phyloP scores from a whole-genome alignment of 2,113 vertebrate genomes.

The Dromiciops gliroides region DNA sequence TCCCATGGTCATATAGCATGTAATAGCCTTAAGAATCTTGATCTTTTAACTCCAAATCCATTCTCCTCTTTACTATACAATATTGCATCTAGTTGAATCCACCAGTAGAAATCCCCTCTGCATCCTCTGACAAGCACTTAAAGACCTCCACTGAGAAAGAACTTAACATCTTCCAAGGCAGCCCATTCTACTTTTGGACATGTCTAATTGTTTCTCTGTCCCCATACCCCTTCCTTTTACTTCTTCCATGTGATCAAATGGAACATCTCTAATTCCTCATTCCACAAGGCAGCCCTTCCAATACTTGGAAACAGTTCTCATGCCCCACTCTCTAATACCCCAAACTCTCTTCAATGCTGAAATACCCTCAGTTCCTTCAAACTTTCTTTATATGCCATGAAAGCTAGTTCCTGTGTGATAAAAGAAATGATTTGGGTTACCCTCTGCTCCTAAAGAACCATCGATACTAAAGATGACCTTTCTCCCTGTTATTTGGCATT shows the following conservation, averaged over 20 bases:
- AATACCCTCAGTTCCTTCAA: neutral
- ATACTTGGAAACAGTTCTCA: neutral
- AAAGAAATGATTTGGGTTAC: neutral
- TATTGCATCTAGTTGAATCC: neutral
- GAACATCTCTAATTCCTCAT: neutral
- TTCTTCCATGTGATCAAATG: neutral
- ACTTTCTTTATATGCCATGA: neutral
- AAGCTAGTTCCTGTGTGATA: neutral
- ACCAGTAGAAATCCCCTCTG: neutral
- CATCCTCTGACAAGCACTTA: neutral
- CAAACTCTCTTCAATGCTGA: neutral
- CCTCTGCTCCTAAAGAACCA: neutral
- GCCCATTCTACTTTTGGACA: neutral
- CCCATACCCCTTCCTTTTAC: neutral
- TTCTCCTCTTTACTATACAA: neutral
- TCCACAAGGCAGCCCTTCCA: neutral
- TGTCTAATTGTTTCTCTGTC: neutral
- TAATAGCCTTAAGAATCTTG: neutral
- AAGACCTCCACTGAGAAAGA: neutral
- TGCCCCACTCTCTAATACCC: neutral
- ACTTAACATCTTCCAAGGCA: neutral
- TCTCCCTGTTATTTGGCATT: neutral
- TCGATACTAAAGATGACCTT: neutral
- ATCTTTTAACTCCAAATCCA: neutral
- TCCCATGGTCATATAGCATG: neutral